Evolutionary conservation across 2,797 vertebrate genomes (phyloP).

Genomic region (Decapterus maruadsi): DNA sequence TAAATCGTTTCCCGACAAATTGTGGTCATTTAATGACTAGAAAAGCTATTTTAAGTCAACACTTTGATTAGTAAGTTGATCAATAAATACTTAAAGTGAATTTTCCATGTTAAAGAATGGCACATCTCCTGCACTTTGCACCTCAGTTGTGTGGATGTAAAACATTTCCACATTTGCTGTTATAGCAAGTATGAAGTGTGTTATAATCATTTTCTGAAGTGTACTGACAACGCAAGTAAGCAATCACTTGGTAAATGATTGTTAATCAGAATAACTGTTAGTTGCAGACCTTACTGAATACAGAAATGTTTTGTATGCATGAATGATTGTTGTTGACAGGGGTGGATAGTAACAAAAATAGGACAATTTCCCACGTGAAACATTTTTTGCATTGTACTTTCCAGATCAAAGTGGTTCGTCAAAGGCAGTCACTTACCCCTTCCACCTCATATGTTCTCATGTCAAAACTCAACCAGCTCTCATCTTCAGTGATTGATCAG

Average conservation of each 20-base stretch:
- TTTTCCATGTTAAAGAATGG: not conserved
- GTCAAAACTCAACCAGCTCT: conserved; percentile 60
- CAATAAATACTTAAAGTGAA: not conserved
- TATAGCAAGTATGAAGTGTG: not conserved
- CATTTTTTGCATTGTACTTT: conserved; percentile 19
- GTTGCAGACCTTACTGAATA: not conserved
- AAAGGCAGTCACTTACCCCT: conserved; percentile 21
- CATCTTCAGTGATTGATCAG: conserved; percentile 60
- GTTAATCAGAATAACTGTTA: not conserved
- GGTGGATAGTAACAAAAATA: conserved; percentile 18
- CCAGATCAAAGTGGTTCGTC: conserved; percentile 16
- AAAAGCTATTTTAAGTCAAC: not conserved
- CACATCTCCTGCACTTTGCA: not conserved
- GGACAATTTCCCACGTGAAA: conserved; percentile 4
- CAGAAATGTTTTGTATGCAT: not conserved
- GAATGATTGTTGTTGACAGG: conserved; percentile 3
- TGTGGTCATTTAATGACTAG: not conserved
- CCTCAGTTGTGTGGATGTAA: not conserved
- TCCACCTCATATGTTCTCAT: conserved; percentile 42
- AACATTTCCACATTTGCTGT: not conserved
- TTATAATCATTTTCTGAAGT: not conserved
- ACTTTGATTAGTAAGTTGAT: not conserved
- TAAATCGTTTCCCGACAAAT: not conserved
- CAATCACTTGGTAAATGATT: not conserved
- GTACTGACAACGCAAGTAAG: not conserved